Conservation (phyloP, 2,888 invertebrate genomes). For the Litoditis marina region DNA sequence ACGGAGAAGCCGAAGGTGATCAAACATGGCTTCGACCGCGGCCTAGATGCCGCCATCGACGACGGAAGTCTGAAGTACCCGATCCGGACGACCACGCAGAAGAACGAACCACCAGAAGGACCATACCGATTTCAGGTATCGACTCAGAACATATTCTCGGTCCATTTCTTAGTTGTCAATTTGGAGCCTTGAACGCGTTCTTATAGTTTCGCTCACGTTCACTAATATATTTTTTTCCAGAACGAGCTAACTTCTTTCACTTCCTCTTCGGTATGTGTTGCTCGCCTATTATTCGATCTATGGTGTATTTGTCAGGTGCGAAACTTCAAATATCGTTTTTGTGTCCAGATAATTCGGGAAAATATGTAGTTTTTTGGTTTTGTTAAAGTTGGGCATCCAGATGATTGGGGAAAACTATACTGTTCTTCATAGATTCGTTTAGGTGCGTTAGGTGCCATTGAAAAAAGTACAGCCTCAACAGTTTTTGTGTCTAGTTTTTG, state of each 20-base stretch:
- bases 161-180: not conserved
- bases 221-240: constrained; percentile 4
- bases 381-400: too few species aligned
- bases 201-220: too few species aligned
- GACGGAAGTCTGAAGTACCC: not conserved
- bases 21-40: constrained; percentile 14
- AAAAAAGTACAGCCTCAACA: too few species aligned
- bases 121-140: constrained; percentile 5
- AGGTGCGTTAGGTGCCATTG: too few species aligned
- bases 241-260: constrained; percentile 31
- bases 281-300: constrained; percentile 33
- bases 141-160: not conserved
- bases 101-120: too few species aligned
- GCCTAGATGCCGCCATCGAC: constrained; percentile 8
- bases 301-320: constrained; percentile 35
- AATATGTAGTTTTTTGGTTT: too few species aligned
- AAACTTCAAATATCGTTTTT: not conserved
- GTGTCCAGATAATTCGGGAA: too few species aligned
- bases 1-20: not conserved
- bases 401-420: too few species aligned
- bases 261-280: constrained; percentile 28
- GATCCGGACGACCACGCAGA: not conserved
- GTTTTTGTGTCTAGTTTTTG: too few species aligned
- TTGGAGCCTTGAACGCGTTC: too few species aligned
- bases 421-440: too few species aligned